These are phyloP conservation scores for Gymnobelideus leadbeateri DNA, from an alignment of 2,113 vertebrate genomes.

Conservation along the genomic window DNA sequence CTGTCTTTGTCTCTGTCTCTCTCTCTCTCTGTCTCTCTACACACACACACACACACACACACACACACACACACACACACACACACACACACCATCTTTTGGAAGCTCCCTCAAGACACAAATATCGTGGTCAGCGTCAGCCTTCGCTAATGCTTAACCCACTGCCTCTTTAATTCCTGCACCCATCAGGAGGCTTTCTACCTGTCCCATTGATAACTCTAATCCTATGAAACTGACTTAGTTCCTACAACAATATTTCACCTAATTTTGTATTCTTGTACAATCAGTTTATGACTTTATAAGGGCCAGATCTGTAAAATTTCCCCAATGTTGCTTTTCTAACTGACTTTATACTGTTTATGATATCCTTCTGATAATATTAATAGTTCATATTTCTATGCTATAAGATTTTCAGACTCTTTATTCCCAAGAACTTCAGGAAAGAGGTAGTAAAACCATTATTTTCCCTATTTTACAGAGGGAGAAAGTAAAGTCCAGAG, in stretches of 20 bases:
- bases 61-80: too few relatives aligned
- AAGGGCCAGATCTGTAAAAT: neutral
- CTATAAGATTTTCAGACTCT: neutral
- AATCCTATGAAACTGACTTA: neutral
- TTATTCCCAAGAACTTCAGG: neutral
- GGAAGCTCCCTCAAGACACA: neutral
- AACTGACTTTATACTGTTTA: neutral
- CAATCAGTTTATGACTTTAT: neutral
- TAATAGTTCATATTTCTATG: neutral
- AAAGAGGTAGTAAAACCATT: neutral
- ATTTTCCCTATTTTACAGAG: neutral
- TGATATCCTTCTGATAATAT: neutral
- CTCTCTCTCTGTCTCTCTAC: neutral
- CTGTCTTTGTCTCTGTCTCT: neutral
- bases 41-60: too few relatives aligned
- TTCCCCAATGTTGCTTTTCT: neutral
- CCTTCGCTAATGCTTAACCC: neutral
- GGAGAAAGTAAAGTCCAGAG: neutral
- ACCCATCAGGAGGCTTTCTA: neutral
- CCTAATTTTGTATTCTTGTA: neutral
- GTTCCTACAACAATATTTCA: neutral
- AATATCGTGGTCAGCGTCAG: neutral
- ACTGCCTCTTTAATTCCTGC: neutral
- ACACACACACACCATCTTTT: neutral
- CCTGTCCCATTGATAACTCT: neutral